Conservation (phyloP, 2,888 invertebrate genomes). For the Erannis defoliaria region DNA sequence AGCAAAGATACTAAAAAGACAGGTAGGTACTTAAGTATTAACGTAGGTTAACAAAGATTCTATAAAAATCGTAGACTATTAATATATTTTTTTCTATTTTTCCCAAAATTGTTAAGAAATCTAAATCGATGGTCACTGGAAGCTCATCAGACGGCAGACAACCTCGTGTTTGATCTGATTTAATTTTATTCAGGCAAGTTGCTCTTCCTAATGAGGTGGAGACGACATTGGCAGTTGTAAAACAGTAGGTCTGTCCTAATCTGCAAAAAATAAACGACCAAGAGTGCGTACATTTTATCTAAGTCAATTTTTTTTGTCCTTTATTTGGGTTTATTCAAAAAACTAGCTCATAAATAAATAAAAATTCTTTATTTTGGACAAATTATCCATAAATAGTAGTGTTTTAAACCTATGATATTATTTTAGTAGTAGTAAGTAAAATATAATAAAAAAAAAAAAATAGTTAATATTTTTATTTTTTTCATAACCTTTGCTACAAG, state of each 20-base stretch:
- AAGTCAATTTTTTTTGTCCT: too few species aligned
- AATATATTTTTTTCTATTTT: background rate
- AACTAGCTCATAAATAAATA: too few species aligned
- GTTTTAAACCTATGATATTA: too few species aligned
- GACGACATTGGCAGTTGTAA: conserved; percentile 22
- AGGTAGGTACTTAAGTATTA: too few species aligned
- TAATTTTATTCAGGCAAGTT: conserved; percentile 31
- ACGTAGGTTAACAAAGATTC: conserved; percentile 5
- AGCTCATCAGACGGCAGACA: conserved; percentile 33
- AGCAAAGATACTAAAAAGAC: too few species aligned
- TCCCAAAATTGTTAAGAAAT: background rate
- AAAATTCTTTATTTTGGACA: too few species aligned
- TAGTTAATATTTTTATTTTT: too few species aligned
- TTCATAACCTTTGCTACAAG: too few species aligned
- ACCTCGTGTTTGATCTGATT: conserved; percentile 37
- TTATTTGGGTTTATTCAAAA: too few species aligned
- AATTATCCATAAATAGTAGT: too few species aligned
- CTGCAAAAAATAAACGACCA: background rate
- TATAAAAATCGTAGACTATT: background rate
- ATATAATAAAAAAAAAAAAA: too few species aligned
- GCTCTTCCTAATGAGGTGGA: conserved; percentile 28
- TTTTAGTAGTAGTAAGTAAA: too few species aligned
- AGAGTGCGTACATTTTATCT: background rate
- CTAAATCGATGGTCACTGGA: conserved; percentile 8
- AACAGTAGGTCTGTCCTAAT: background rate